Evolutionary conservation across 2,797 vertebrate species (phyloP).

Genomic region (Agapornis canus): DNA sequence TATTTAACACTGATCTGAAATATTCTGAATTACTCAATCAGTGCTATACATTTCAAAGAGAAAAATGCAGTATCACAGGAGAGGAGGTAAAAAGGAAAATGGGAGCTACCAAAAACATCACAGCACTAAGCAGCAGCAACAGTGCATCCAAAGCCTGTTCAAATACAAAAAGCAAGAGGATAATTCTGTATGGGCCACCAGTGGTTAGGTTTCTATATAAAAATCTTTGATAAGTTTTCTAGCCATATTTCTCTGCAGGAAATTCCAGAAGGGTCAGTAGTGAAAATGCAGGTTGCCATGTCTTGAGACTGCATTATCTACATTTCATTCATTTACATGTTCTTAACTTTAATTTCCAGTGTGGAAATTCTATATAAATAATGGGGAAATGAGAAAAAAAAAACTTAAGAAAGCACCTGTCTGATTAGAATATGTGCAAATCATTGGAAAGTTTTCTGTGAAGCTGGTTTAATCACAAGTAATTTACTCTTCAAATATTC

Average conservation of each 20-base stretch:
- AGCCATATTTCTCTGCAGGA: background rate
- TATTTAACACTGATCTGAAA: background rate
- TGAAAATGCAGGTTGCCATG: background rate
- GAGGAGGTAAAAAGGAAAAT: background rate
- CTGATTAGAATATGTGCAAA: background rate
- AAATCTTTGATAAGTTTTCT: background rate
- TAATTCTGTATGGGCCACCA: background rate
- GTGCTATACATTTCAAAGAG: background rate
- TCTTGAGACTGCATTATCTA: background rate
- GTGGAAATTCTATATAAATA: background rate
- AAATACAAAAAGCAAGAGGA: background rate
- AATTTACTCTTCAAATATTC: background rate
- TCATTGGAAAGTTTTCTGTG: background rate
- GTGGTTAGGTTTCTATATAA: background rate
- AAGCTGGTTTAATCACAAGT: background rate
- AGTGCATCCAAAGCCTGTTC: background rate
- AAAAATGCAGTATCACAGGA: background rate
- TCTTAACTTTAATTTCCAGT: background rate
- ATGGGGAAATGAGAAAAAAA: background rate
- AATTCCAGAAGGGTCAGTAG: background rate
- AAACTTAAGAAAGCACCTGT: background rate
- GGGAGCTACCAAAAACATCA: background rate
- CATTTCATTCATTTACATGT: background rate
- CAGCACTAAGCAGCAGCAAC: background rate
- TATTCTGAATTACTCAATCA: background rate